A percentile compares a stretch with the other conserved stretches of the same genome.
phyloP scores from a whole-genome alignment of 1,140 invertebrate genomes.

The Bilobella aurantiaca region DNA sequence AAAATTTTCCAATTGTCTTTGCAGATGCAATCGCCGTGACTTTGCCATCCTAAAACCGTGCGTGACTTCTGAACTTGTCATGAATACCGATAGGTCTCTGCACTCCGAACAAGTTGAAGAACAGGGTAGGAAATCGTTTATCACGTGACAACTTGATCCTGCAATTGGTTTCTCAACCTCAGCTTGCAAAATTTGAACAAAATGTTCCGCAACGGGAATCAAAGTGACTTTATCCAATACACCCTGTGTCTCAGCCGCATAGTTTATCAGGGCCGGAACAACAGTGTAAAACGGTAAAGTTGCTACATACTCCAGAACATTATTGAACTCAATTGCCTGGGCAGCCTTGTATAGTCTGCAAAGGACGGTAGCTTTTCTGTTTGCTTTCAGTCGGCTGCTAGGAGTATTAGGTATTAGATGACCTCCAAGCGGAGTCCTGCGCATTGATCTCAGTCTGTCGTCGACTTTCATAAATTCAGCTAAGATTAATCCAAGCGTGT shows the following conservation, averaged over 20 bases:
- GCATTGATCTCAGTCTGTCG: not conserved
- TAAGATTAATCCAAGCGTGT: not conserved
- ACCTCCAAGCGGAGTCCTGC: not conserved
- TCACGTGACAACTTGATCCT: not conserved
- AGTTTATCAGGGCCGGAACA: not conserved
- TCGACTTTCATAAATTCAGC: not conserved
- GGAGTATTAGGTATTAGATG: not conserved
- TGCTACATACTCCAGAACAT: not conserved
- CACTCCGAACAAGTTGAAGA: not conserved
- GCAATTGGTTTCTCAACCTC: not conserved
- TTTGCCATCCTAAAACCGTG: not conserved
- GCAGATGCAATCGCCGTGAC: not conserved
- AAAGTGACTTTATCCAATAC: not conserved
- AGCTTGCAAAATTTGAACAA: not conserved
- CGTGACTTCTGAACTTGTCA: not conserved
- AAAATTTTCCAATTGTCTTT: not conserved
- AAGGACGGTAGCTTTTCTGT: not conserved
- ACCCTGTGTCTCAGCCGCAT: not conserved
- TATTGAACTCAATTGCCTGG: not conserved
- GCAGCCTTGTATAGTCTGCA: not conserved
- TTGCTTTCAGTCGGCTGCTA: not conserved
- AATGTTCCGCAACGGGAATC: not conserved
- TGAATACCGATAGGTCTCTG: not conserved
- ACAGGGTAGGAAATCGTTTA: not conserved
- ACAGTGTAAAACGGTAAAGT: not conserved